Conservation (phyloP, 2,797 vertebrate genomes). For the Acomys russatus region DNA sequence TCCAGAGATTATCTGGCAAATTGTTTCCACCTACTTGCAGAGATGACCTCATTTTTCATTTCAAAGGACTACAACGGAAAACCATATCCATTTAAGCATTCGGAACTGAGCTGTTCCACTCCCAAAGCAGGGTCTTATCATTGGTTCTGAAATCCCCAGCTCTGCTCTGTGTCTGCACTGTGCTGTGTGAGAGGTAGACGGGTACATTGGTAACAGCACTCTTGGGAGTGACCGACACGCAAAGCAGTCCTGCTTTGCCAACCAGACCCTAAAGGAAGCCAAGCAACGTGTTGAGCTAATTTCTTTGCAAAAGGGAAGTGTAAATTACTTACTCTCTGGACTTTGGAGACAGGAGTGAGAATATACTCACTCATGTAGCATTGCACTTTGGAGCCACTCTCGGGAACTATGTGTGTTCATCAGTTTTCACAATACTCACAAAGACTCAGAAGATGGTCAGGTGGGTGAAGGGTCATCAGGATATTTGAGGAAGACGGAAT, state of each 20-base stretch:
- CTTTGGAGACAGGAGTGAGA: background rate
- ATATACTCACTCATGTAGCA: background rate
- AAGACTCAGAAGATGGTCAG: slow-evolving; percentile 47
- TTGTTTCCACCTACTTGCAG: slow-evolving; percentile 37
- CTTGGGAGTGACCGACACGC: background rate
- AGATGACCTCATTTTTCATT: slow-evolving; percentile 68
- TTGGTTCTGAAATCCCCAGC: slow-evolving; percentile 31
- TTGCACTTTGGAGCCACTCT: background rate
- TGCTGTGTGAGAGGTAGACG: background rate
- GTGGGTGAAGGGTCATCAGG: slow-evolving; percentile 25
- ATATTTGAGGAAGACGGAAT: slow-evolving; percentile 47
- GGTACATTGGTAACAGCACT: background rate
- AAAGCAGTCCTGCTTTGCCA: background rate
- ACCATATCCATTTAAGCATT: slow-evolving; percentile 9
- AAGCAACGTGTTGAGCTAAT: background rate
- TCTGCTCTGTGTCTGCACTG: background rate
- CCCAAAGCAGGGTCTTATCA: background rate
- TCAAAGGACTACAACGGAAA: slow-evolving; percentile 66
- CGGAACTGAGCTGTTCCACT: slow-evolving; percentile 17
- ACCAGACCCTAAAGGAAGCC: background rate
- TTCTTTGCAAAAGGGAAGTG: slow-evolving; percentile 38
- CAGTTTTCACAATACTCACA: background rate
- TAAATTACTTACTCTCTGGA: slow-evolving; percentile 6
- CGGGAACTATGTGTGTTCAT: background rate
- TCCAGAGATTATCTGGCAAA: slow-evolving; percentile 20